These are phyloP conservation scores for Ptychadena robeensis DNA, from an alignment of 2,797 vertebrate species.

Conservation along the genomic window DNA sequence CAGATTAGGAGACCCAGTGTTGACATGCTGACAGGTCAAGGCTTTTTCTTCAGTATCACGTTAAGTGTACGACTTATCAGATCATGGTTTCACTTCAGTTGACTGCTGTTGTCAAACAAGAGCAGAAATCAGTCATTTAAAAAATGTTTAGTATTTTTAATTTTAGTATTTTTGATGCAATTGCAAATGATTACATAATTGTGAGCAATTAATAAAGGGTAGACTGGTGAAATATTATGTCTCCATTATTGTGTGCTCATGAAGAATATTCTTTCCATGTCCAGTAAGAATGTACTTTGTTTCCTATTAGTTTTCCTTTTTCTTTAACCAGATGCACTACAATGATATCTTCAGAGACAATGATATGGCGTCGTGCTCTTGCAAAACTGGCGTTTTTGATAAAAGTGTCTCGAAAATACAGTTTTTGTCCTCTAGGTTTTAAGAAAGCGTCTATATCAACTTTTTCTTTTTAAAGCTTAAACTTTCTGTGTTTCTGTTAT, in stretches of 20 bases:
- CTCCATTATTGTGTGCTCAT: background rate
- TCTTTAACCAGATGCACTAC: background rate
- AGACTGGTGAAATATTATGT: background rate
- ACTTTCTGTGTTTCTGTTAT: no score
- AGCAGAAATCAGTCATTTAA: background rate
- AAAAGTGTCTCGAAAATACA: slow-evolving; percentile 4
- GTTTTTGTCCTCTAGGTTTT: background rate
- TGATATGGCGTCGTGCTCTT: background rate
- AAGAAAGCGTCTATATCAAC: slow-evolving; percentile 4
- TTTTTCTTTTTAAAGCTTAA: slow-evolving; percentile 15
- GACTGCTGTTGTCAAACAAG: slow-evolving; percentile 28
- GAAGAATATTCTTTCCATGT: background rate
- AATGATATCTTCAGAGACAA: slow-evolving; percentile 14
- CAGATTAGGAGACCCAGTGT: slow-evolving; percentile 61
- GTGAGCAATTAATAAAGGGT: background rate
- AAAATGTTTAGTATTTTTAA: slow-evolving; percentile 7
- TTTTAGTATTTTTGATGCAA: slow-evolving; percentile 21
- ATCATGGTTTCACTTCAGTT: slow-evolving; percentile 15
- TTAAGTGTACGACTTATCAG: slow-evolving; percentile 57
- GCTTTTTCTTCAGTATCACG: slow-evolving; percentile 53
- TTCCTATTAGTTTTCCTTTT: slow-evolving; percentile 13
- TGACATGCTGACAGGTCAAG: slow-evolving; percentile 65
- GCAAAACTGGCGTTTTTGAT: slow-evolving; percentile 3
- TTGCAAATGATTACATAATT: background rate
- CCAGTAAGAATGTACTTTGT: background rate